Conservation (phyloP, 2,113 vertebrate species). For the Phasianus colchicus region DNA sequence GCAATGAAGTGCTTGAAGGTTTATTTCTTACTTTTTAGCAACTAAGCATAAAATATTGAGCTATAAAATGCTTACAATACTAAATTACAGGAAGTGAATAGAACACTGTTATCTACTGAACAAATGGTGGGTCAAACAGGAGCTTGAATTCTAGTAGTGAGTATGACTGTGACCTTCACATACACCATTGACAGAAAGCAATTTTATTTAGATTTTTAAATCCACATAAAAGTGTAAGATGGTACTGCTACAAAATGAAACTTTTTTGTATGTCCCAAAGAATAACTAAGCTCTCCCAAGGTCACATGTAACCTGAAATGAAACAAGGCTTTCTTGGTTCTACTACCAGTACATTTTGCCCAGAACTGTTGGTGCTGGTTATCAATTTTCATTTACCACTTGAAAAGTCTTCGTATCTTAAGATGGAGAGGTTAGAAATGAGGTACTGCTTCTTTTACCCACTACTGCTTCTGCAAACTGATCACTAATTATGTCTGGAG, state of each 20-base stretch:
- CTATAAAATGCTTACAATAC: conserved; percentile 79
- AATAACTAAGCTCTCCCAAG: conserved; percentile 70
- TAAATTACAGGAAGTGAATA: conserved; percentile 74
- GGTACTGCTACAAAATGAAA: conserved; percentile 71
- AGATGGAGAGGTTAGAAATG: background rate
- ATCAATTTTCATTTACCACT: conserved; percentile 26
- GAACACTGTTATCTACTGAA: conserved; percentile 78
- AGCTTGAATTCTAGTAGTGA: conserved; percentile 70
- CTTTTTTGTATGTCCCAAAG: conserved; percentile 68
- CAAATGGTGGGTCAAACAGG: conserved; percentile 77
- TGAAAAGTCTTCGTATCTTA: conserved; percentile 1
- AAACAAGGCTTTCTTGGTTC: conserved; percentile 17
- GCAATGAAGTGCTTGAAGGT: conserved; percentile 70
- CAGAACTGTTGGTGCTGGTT: background rate
- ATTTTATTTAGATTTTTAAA: conserved; percentile 85
- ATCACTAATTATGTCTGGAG: conserved; percentile 29
- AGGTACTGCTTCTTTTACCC: background rate
- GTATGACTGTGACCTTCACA: conserved; percentile 75
- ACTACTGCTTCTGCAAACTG: background rate
- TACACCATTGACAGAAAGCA: conserved; percentile 74
- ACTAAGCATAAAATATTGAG: conserved; percentile 73
- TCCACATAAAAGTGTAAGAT: conserved; percentile 81
- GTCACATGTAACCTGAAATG: conserved; percentile 72
- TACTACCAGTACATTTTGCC: background rate
- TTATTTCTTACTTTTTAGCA: conserved; percentile 77